Evolutionary conservation across 2,888 invertebrate species (phyloP).

Genomic region (Rhingia campestris): DNA sequence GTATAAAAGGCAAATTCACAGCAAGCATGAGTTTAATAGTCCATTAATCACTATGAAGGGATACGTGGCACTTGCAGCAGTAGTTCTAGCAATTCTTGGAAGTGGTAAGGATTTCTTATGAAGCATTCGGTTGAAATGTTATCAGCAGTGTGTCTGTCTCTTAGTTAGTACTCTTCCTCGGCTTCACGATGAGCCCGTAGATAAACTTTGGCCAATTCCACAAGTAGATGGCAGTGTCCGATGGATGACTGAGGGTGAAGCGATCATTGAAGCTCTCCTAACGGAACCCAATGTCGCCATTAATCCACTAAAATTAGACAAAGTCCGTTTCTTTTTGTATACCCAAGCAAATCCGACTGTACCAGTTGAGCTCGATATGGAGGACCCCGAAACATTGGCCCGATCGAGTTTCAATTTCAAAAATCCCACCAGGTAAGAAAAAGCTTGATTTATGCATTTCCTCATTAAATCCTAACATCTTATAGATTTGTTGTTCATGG

Average conservation of each 20-base stretch:
- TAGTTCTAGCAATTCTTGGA: neutral
- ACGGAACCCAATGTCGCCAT: neutral
- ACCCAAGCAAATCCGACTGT: conserved; percentile 48
- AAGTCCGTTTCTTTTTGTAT: conserved; percentile 60
- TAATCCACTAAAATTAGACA: conserved; percentile 30
- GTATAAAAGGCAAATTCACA: conserved; percentile 7
- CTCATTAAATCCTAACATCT: neutral
- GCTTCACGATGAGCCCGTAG: neutral
- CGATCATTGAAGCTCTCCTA: conserved; percentile 20
- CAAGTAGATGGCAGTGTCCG: conserved; percentile 31
- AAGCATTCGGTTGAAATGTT: too few relatives aligned
- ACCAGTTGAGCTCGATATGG: conserved; percentile 48
- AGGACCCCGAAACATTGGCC: conserved; percentile 6
- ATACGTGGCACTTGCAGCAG: conserved; percentile 67
- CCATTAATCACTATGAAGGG: conserved; percentile 83
- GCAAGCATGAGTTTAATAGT: conserved; percentile 82
- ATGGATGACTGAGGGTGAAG: conserved; percentile 42
- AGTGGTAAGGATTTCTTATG: conserved; percentile 5
- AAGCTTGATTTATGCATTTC: neutral
- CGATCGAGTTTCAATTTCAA: conserved; percentile 39
- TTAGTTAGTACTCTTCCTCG: conserved; percentile 12
- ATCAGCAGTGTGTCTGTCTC: neutral
- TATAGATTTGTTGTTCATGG: conserved; percentile 55
- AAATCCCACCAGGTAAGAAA: conserved; percentile 39
- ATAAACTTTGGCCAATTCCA: conserved; percentile 49